Evolutionary conservation across 2,888 invertebrate species (phyloP).

Genomic region (Hirtodrosophila duncani): DNA sequence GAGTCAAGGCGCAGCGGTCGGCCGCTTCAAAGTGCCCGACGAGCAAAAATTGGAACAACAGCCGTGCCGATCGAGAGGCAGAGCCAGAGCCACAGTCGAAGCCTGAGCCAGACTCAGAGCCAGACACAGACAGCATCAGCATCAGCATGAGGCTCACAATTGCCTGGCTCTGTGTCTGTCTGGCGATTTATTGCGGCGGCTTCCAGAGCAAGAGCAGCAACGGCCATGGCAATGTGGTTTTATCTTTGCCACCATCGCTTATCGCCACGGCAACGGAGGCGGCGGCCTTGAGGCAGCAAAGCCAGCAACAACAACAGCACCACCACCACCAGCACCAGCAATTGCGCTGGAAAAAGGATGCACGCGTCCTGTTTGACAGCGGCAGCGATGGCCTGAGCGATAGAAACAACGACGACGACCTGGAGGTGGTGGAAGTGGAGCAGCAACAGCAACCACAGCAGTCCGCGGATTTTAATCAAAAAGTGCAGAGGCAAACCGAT

Average conservation of each 20-base stretch:
- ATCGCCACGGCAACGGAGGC: constrained; percentile 65
- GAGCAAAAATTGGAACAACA: constrained; percentile 53
- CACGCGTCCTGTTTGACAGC: constrained; percentile 61
- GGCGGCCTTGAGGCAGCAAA: constrained; percentile 61
- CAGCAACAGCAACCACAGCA: constrained; percentile 25
- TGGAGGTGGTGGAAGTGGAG: constrained; percentile 22
- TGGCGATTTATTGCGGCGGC: constrained; percentile 75
- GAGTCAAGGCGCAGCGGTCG: constrained; percentile 50
- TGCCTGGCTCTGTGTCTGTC: constrained; percentile 67
- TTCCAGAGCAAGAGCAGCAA: too few relatives aligned
- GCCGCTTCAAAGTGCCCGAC: constrained; percentile 53
- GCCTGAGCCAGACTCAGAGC: not conserved
- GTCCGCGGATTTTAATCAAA: constrained; percentile 62
- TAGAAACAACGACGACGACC: constrained; percentile 25
- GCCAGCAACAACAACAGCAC: constrained; percentile 14
- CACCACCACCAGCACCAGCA: constrained; percentile 22
- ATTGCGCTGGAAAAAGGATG: constrained; percentile 61
- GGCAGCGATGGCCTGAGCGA: constrained; percentile 45
- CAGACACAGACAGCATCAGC: constrained; percentile 28
- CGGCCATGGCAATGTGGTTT: constrained; percentile 60
- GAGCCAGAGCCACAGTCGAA: constrained; percentile 6
- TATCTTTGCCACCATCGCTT: constrained; percentile 77
- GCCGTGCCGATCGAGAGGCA: constrained; percentile 3
- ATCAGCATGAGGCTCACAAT: constrained; percentile 74
- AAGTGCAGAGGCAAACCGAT: constrained; percentile 39